These are phyloP conservation scores for Diachrysia chrysitis DNA, from an alignment of 2,888 invertebrate genomes.

Conservation along the genomic window DNA sequence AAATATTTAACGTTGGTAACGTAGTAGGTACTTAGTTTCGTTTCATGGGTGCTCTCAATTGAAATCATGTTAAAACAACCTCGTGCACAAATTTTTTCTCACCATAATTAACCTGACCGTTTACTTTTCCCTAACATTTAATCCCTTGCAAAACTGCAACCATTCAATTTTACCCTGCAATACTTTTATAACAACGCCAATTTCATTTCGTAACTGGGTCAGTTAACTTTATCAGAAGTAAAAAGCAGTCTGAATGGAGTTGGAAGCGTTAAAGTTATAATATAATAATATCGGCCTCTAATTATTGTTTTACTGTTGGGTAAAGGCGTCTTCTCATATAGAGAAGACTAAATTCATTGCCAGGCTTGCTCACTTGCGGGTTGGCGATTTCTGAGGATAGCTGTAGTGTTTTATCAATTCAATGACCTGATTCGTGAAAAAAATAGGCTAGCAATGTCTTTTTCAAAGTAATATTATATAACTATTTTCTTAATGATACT, in stretches of 20 bases:
- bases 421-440: too few relatives aligned
- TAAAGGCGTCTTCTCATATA: not conserved
- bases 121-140: conserved; percentile 9
- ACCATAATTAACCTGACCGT: not conserved
- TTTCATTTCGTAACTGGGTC: conserved; percentile 29
- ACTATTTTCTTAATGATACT: too few relatives aligned
- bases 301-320: not conserved
- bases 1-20: too few relatives aligned
- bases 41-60: too few relatives aligned
- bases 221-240: conserved; percentile 44
- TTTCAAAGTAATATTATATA: too few relatives aligned
- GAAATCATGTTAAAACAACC: not conserved
- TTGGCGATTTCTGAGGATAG: too few relatives aligned
- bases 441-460: too few relatives aligned
- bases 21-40: too few relatives aligned
- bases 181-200: conserved; percentile 28
- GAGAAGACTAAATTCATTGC: not conserved
- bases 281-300: not conserved
- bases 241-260: conserved; percentile 43
- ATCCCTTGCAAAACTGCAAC: conserved; percentile 21
- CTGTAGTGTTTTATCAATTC: too few relatives aligned
- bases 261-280: conserved; percentile 21
- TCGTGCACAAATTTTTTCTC: not conserved
- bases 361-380: not conserved
- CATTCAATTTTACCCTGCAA: conserved; percentile 25